Evolutionary conservation across 2,113 vertebrate species (phyloP).

Genomic region (Passer domesticus): DNA sequence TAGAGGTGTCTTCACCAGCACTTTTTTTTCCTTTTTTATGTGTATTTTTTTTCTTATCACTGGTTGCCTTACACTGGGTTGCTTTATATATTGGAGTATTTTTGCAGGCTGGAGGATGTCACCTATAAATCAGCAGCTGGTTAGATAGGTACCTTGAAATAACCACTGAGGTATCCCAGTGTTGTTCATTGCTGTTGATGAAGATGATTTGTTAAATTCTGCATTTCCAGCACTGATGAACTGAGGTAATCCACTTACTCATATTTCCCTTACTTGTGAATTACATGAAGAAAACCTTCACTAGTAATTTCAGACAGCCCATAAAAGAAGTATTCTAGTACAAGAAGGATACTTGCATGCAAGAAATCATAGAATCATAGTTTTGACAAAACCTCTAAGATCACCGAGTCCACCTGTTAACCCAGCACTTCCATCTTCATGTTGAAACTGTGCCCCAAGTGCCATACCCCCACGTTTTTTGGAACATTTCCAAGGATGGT

Average conservation of each 20-base stretch:
- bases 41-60: not conserved
- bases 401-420: not conserved
- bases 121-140: not conserved
- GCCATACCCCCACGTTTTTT: not conserved
- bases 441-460: not conserved
- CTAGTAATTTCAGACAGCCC: not conserved
- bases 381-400: not conserved
- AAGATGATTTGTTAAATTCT: not conserved
- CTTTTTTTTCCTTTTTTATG: not conserved
- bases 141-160: not conserved
- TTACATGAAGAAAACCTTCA: not conserved
- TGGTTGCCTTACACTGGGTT: not conserved
- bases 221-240: not conserved
- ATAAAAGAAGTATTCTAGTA: not conserved
- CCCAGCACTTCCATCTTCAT: not conserved
- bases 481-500: not conserved
- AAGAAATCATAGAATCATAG: not conserved
- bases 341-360: not conserved
- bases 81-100: not conserved
- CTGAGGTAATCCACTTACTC: not conserved
- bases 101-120: not conserved
- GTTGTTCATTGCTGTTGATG: not conserved
- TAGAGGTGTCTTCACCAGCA: not conserved
- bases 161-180: not conserved
- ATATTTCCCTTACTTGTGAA: not conserved